Base-by-base conservation (phyloP, 2,888 invertebrate species). In the Apotomis betuletana region DNA sequence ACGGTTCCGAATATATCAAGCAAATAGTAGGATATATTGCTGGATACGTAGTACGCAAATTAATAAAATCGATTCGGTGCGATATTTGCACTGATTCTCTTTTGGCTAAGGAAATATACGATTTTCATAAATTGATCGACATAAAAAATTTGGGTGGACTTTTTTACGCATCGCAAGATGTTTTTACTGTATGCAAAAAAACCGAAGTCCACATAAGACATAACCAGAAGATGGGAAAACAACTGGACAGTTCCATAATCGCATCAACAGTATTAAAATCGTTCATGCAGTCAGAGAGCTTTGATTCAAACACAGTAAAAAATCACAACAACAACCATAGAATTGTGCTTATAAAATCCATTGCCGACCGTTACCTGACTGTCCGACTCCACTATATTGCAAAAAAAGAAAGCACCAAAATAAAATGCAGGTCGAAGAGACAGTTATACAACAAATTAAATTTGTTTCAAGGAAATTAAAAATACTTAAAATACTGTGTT, bases 131-230 rank as follows among this genome's bases (percentile, higher is more conserved):
- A 61, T 13, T 61, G 27, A 46, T 61, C 5, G 49, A 61, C 12
- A 49, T 49, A 4, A 63, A 63, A 51, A 36, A 63, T 5, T 38
- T 51, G n/a, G 62, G 62, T 9, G 62, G 62, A 3, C 36, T 63
- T 13, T 51, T 52, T n/a, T 63, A 63, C 38, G 62, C 62, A 9
- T 63, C 62, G 8, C 12, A 52, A 8, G 52, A 52, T 63, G 38
- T 63, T 5, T 63, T 38, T 61, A 46, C 15, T 27, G 60, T 61
- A 3, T 61, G 60, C 58, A 58, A 58, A 41, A 41, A 6, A 10
- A 58, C 58, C 2, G 41, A 58, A 41, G 6, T 4, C 15, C 41
- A 12, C 41, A 12, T 58, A 41, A 58, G 41, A 58, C 38, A 15
- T 58, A 58, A 41, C 38, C 12, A 41, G 58, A 10, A 41, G 12